phyloP scores from a whole-genome alignment of 2,113 vertebrate genomes.

The Phalacrocorax pelagicus region DNA sequence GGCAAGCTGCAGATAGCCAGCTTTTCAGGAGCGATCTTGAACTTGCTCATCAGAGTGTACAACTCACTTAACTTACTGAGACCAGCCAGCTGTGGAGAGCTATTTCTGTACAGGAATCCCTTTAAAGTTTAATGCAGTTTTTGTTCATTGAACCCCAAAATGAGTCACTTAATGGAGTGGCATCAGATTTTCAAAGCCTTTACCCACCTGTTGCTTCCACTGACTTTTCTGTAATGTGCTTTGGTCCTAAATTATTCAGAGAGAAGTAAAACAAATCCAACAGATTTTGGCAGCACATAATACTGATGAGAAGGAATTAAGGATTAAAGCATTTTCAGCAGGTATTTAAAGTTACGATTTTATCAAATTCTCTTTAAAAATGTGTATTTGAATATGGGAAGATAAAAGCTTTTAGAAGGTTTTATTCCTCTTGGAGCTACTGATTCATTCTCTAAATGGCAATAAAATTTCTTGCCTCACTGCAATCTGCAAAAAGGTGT shows the following conservation, averaged over 20 bases:
- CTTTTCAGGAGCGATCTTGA: background rate
- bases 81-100: background rate
- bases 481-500: background rate
- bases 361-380: background rate
- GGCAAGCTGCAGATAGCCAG: background rate
- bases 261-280: background rate
- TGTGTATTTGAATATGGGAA: background rate
- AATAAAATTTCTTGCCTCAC: background rate
- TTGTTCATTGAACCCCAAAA: conserved; percentile 10
- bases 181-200: background rate
- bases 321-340: background rate
- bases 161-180: background rate
- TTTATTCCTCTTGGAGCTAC: background rate
- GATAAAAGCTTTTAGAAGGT: background rate
- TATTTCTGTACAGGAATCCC: conserved; percentile 30
- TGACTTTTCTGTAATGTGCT: background rate
- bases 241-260: background rate
- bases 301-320: background rate
- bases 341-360: background rate
- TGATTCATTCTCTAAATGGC: conserved; percentile 17
- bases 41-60: conserved; percentile 8
- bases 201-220: conserved; percentile 10
- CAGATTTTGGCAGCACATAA: background rate
- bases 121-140: conserved; percentile 47
- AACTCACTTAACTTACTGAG: background rate